Evolutionary conservation across 2,888 invertebrate species (phyloP), one percentile per base, ranked within the genome.

Genomic region (Tiliacea aurago): DNA sequence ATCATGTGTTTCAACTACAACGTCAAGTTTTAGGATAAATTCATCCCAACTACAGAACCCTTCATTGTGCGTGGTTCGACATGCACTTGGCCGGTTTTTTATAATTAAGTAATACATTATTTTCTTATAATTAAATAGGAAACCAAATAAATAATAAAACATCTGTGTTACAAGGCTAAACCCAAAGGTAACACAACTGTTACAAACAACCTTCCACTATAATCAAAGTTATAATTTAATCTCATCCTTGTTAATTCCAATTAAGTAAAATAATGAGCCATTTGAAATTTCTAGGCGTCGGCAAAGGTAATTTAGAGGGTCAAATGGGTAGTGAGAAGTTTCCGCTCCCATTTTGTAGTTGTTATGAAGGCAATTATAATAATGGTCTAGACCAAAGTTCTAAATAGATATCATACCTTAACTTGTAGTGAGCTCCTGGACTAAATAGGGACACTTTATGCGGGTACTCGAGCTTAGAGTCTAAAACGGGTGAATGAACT

Each of bases 321-420:
- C 70, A 51, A 64, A 77, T 80, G 66, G 71, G 68, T 75, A 64
- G 47, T 23, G 53, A 73, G 72, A 75, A 83, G 68, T 84, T 84
- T 56, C n/a, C 4, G 28, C 55, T n/a, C 5, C 77, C 72, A 80
- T 68, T 73, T 66, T 74, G 74, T 80, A 78, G 78, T 80, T 76
- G 75, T 84, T 79, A 78, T 81, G 72, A 74, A 56, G 49, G 53
- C 53, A 72, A 80, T 85, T 78, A 86, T 74, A 76, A 86, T 86
- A 84, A 85, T 81, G 78, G 73, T 59, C 62, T 53, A 63, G 55
- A 41, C 58, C 66, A 11, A 73, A 81, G 58, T 78, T 71, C 70
- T 74, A 74, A 77, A 79, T 76, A 81, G 71, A 70, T 80, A 76
- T 69, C 33, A 63, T 71, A 68, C 49, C 23, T 67, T 73, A 73